Conservation (phyloP, 2,888 invertebrate species). For the Lasioglossum leucozonium region DNA sequence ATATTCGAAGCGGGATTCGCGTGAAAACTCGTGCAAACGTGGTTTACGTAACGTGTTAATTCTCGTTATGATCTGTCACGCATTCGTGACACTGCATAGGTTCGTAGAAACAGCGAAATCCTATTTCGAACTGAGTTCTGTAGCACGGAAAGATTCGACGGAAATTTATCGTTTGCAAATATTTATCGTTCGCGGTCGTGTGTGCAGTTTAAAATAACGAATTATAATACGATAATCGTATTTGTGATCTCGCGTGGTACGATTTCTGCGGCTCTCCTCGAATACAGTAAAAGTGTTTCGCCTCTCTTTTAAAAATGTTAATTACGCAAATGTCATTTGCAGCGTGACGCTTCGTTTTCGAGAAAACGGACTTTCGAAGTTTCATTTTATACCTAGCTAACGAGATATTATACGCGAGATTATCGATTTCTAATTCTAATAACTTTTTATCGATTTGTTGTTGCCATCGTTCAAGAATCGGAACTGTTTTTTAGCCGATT, state of each 20-base stretch:
- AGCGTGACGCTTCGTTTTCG: background rate
- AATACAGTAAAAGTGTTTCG: background rate
- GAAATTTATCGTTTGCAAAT: background rate
- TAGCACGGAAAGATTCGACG: background rate
- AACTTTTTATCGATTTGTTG: background rate
- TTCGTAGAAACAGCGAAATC: background rate
- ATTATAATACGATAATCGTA: background rate
- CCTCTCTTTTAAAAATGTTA: background rate
- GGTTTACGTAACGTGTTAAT: background rate
- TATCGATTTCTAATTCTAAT: too few relatives aligned
- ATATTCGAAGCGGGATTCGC: background rate
- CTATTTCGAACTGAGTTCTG: background rate
- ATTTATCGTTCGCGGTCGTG: background rate
- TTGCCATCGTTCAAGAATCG: background rate
- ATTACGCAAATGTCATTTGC: background rate
- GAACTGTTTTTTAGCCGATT: background rate
- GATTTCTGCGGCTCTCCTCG: background rate
- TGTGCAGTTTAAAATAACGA: background rate
- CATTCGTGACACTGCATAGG: background rate
- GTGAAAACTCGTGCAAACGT: background rate
- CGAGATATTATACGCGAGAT: too few relatives aligned
- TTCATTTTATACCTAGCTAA: background rate
- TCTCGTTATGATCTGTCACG: background rate
- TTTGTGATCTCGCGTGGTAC: background rate
- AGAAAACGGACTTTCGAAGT: background rate